Base-by-base conservation (phyloP, 2,797 vertebrate species). In the Hypotaenidia philippensis region DNA sequence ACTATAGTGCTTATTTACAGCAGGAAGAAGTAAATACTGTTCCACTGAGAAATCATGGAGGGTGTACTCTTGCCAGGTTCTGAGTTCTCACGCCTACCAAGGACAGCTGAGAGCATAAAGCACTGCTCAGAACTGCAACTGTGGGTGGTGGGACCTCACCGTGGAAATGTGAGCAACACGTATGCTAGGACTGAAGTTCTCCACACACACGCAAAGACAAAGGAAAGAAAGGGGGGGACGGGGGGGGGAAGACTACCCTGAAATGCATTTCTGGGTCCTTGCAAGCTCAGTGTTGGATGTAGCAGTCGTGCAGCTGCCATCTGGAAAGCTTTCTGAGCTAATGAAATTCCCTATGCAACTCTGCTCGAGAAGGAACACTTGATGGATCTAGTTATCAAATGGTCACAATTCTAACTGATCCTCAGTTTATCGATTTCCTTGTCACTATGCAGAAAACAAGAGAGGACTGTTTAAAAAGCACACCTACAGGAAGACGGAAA, bases 301-400 rank as follows among this genome's bases (percentile, higher is more conserved):
- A 69, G 75, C 23, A 3, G 0, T 27, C 3, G 0, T 41, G 31
- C 47, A 63, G 70, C 32, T 93, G 38, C 26, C 52, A 66, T 6
- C 10, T 7, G 20, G 31, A 61, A 75, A 75, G 87, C 75, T 31
- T 90, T 52, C 87, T 26, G 50, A 80, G 71, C 45, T 75, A 71
- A 64, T 21, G 31, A 74, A 92, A 87, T 83, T 50, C 61, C 82
- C 65, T 25, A 1, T 8, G 31, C 38, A 87, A 91, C 84, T 94
- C 90, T 19, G 18, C 31, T 83, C 1, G 1, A 49, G 72, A 93
- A 93, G 91, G 59, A 92, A 50, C 93, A 91, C 92, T 92, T 88
- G 79, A 86, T 70, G 49, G 79, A 92, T 93, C 92, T 87, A 94
- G 80, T 71, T 82, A 89, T 53, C 84, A 82, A 88, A 72, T 8